Evolutionary conservation across 2,797 vertebrate genomes (phyloP).

Genomic region (Todus mexicanus): DNA sequence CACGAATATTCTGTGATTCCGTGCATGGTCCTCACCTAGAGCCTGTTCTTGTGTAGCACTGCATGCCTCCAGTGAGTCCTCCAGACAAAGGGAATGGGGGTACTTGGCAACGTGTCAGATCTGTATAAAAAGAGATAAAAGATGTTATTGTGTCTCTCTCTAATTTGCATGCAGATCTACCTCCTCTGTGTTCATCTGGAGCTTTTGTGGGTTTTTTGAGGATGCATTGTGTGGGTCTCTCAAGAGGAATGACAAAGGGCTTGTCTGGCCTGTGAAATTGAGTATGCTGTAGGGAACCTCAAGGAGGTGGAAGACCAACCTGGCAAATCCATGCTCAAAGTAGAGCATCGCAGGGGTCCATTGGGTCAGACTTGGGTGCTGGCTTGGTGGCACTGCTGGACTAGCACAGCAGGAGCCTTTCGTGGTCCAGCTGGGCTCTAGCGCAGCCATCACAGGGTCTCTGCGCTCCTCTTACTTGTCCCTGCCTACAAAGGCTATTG

Average conservation of each 20-base stretch:
- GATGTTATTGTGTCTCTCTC: background rate
- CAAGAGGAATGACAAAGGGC: background rate
- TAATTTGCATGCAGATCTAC: background rate
- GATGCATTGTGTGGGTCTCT: background rate
- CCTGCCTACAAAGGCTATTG: background rate
- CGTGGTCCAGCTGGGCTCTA: background rate
- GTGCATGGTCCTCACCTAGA: background rate
- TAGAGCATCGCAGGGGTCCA: fast-evolving
- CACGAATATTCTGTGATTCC: too few relatives aligned
- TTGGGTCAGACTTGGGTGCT: background rate
- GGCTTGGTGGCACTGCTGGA: background rate
- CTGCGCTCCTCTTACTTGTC: background rate
- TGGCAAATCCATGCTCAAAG: background rate
- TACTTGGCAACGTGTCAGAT: background rate
- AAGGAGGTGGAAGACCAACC: background rate
- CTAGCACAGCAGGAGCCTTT: background rate
- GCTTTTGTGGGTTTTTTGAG: background rate
- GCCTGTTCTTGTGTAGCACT: background rate
- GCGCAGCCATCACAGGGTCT: background rate
- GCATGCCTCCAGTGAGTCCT: background rate
- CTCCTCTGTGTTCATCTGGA: background rate
- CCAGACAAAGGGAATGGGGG: background rate
- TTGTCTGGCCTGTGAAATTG: background rate
- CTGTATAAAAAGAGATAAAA: background rate
- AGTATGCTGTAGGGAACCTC: background rate